phyloP scores from a whole-genome alignment of 1,140 invertebrate genomes.

The Bilobella aurantiaca region DNA sequence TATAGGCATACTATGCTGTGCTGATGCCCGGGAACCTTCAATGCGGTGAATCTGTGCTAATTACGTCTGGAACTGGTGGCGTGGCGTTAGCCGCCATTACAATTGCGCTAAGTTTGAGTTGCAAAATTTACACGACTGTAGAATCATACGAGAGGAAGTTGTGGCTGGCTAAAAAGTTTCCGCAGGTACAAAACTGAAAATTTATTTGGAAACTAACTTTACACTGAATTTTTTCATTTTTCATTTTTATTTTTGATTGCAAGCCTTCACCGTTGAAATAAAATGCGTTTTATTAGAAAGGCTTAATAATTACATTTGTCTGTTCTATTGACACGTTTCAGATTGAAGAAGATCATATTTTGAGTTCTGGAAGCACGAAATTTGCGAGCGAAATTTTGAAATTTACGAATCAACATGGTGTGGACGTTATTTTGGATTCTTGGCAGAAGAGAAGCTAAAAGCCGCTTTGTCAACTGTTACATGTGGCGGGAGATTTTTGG shows the following conservation, averaged over 20 bases:
- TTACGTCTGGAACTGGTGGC: slow-evolving; percentile 91
- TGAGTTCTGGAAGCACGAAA: slow-evolving; percentile 73
- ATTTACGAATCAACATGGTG: slow-evolving; percentile 52
- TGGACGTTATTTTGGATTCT: slow-evolving; percentile 65
- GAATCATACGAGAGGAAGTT: slow-evolving; percentile 75
- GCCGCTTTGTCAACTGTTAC: slow-evolving; percentile 54
- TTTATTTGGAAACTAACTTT: no score
- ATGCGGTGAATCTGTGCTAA: slow-evolving; percentile 72
- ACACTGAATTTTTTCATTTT: no score
- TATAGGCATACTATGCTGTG: slow-evolving; percentile 71
- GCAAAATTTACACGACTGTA: slow-evolving; percentile 74
- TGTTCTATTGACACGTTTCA: no score
- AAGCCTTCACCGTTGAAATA: no score
- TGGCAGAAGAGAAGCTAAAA: slow-evolving; percentile 64
- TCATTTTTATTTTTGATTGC: no score
- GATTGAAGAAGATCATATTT: slow-evolving; percentile 71
- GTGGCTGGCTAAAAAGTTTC: slow-evolving; percentile 77
- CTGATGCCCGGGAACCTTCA: slow-evolving; percentile 70
- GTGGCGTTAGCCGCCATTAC: slow-evolving; percentile 91
- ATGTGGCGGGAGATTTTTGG: slow-evolving; percentile 52
- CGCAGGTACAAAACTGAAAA: no score
- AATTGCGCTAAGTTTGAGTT: slow-evolving; percentile 67
- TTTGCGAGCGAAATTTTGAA: slow-evolving; percentile 75
- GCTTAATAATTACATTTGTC: not conserved
- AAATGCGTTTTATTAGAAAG: no score